phyloP scores from a whole-genome alignment of 1,140 invertebrate species.

The Euwallacea fornicatus region DNA sequence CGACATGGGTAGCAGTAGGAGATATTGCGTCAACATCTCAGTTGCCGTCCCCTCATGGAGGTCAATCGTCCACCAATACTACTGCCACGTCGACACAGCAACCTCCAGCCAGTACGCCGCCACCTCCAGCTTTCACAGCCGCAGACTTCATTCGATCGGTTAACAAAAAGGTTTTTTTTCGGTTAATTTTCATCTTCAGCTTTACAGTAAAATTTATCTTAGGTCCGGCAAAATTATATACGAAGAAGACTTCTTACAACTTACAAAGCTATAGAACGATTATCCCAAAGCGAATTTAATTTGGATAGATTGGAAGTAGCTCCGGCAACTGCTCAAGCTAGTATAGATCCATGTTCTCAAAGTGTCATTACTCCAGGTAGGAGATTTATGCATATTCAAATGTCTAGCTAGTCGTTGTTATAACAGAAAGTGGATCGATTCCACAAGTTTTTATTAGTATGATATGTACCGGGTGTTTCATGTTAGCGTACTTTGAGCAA shows the following conservation, averaged over 20 bases:
- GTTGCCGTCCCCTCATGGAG: conserved; percentile 71
- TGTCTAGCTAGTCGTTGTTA: too few relatives aligned
- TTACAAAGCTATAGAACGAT: conserved; percentile 76
- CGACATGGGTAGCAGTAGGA: conserved; percentile 83
- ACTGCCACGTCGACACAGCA: conserved; percentile 52
- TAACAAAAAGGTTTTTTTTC: conserved; percentile 73
- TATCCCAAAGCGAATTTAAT: conserved; percentile 82
- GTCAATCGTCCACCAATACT: conserved; percentile 55
- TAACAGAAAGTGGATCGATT: too few relatives aligned
- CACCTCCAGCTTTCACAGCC: conserved; percentile 63
- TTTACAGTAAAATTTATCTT: conserved; percentile 6
- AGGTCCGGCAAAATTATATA: conserved; percentile 76
- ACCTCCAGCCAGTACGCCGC: conserved; percentile 55
- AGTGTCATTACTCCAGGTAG: conserved; percentile 43
- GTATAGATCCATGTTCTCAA: conserved; percentile 48
- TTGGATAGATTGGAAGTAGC: conserved; percentile 71
- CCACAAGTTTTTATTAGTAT: too few relatives aligned
- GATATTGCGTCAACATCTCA: conserved; percentile 71
- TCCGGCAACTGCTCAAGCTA: conserved; percentile 55
- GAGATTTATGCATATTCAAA: conserved; percentile 16
- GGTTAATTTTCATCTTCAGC: neutral
- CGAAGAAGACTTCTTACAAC: conserved; percentile 73
- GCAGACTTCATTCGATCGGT: conserved; percentile 76
- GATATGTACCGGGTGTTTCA: too few relatives aligned
- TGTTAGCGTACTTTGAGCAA: too few relatives aligned